Base-by-base conservation (phyloP, 2,888 invertebrate species). In the Zonitis immaculata region DNA sequence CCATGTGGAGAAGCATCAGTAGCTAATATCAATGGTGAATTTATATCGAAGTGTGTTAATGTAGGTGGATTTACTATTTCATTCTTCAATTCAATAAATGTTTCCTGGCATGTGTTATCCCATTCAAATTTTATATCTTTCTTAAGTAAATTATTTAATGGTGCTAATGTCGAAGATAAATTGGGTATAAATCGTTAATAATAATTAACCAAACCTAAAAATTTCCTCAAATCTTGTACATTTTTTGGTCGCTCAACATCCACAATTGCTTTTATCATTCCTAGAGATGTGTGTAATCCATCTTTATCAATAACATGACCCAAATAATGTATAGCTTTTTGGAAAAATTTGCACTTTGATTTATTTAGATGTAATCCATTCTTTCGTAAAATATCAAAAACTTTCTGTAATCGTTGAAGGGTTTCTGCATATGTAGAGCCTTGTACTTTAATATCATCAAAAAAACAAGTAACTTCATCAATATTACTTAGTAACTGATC, bases 1-100 rank as follows among this genome's bases (percentile, higher is more conserved):
- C 71, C 71, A 14, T 51, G 49, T 9, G 66, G 66, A 43, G 67
- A 69, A 7, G 71, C 70, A 60, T 73, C 71, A n/a, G 70, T 68
- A 7, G 70, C 67, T 12, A 73, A 43, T 32, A 52, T 52, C 5
- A 67, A 32, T 3, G 66, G 63, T 52, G 63, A 51, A 7, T 61
- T 54, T 18, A 39, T 48, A 47, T 67, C 52, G 45, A 63, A 69
- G 43, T 63, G 65, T 44, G 49, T 54, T n/a, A 67, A 46, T 39
- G 63, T 59, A 27, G 51, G 53, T n/a, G 59, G 55, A 28, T 58
- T 48, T 16, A 55, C 49, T 2, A 65, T 61, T 45, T 66, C 62
- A 18, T 5, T 7, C 16, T 35, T 35, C 1, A 35, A 11, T 14
- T 12, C 6, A 6, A 6, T 12, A 6, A 35, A 35, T 6, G 35